Evolutionary conservation across 1,140 invertebrate genomes (phyloP).

Genomic region (Meloidogyne exigua): DNA sequence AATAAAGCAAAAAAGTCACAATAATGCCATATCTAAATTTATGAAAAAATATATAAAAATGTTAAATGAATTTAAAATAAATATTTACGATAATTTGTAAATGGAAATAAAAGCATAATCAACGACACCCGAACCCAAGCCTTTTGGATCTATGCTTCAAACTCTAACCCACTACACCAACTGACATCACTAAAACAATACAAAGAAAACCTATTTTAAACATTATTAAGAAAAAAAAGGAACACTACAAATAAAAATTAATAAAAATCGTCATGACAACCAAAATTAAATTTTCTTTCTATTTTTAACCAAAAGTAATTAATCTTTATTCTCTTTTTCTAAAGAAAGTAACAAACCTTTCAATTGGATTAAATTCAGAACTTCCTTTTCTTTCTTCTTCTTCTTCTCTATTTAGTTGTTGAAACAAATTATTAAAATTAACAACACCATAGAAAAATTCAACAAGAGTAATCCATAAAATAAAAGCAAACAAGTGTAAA

Average conservation of each 20-base stretch:
- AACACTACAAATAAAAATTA: background rate
- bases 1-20: slow-evolving; percentile 73
- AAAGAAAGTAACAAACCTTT: background rate
- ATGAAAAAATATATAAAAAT: no score
- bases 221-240: background rate
- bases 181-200: no score
- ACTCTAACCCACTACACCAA: no score
- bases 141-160: no score
- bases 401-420: no score
- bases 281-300: background rate
- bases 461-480: slow-evolving; percentile 19
- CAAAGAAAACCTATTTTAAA: background rate
- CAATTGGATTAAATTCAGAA: background rate
- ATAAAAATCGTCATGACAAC: background rate
- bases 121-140: background rate
- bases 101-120: background rate
- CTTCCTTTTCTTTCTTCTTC: no score
- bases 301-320: background rate
- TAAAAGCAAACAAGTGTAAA: slow-evolving; percentile 6
- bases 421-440: background rate
- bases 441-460: slow-evolving; percentile 22
- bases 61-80: background rate
- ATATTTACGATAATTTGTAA: background rate
- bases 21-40: slow-evolving; percentile 58
- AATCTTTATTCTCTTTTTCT: background rate